phyloP scores from a whole-genome alignment of 1,140 invertebrate species.

The Dendrolimus kikuchii region DNA sequence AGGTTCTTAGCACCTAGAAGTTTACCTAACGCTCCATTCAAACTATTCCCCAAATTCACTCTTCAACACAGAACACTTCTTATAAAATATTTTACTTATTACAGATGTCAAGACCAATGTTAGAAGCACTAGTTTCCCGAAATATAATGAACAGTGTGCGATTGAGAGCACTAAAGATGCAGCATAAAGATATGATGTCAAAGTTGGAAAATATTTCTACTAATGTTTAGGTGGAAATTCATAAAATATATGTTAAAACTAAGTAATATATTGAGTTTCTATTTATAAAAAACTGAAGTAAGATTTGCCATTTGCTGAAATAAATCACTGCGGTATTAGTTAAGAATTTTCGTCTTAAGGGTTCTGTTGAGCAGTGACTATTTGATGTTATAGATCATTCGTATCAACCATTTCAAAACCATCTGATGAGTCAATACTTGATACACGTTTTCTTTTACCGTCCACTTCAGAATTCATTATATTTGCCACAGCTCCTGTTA shows the following conservation, averaged over 20 bases:
- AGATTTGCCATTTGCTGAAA: too few species aligned
- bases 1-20: too few species aligned
- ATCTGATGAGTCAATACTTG: constrained; percentile 58
- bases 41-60: too few species aligned
- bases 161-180: constrained; percentile 58
- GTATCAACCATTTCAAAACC: constrained; percentile 67
- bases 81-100: constrained; percentile 8
- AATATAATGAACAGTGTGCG: constrained; percentile 56
- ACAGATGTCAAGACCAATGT: constrained; percentile 72
- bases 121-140: constrained; percentile 70
- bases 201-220: constrained; percentile 55
- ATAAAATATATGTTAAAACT: constrained; percentile 5
- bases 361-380: too few species aligned
- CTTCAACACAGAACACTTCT: too few species aligned
- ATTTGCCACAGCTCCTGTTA: constrained; percentile 48
- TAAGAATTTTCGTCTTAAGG: too few species aligned
- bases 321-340: too few species aligned
- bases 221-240: constrained; percentile 26
- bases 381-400: constrained; percentile 25
- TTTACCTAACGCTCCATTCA: too few species aligned
- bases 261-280: constrained; percentile 1
- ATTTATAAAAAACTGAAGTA: background rate
- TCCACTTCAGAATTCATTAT: constrained; percentile 42
- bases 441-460: constrained; percentile 42
- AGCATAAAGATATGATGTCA: constrained; percentile 63